Percentiles rank a stretch among this genome's conserved stretches.
Conservation (phyloP, 2,888 invertebrate genomes). For the Lacanobia oleracea region DNA sequence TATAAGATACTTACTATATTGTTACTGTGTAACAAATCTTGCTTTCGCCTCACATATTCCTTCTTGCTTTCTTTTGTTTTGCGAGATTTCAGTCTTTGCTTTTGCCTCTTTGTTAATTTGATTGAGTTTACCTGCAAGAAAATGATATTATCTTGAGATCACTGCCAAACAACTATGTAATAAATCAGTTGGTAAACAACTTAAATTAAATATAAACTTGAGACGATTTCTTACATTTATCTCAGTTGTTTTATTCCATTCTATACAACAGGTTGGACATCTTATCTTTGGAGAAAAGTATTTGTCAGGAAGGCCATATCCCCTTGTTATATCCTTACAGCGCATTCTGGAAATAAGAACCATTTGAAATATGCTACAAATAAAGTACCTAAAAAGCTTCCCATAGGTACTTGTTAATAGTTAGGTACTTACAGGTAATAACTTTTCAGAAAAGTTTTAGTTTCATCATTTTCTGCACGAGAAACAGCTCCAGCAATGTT, state of each 20-base stretch:
- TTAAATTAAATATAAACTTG: too few species aligned
- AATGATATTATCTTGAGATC: neutral
- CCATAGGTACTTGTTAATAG: neutral
- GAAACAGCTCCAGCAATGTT: constrained; percentile 75
- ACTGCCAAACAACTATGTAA: too few species aligned
- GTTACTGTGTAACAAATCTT: constrained; percentile 74
- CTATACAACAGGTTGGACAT: constrained; percentile 81
- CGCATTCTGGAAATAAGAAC: constrained; percentile 76
- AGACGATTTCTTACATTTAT: constrained; percentile 71
- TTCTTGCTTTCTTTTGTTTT: constrained; percentile 61
- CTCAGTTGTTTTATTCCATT: constrained; percentile 77
- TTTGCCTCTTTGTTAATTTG: constrained; percentile 78
- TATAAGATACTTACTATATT: constrained; percentile 76
- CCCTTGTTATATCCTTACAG: constrained; percentile 78
- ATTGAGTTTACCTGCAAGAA: constrained; percentile 75
- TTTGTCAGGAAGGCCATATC: constrained; percentile 79
- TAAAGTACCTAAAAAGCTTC: neutral
- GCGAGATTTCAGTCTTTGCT: constrained; percentile 69
- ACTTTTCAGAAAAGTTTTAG: constrained; percentile 76
- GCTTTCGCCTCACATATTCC: constrained; percentile 55
- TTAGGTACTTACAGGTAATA: constrained; percentile 81
- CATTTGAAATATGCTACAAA: neutral
- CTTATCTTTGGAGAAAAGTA: constrained; percentile 78
- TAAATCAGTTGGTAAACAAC: neutral
- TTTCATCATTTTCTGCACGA: constrained; percentile 62